These are phyloP conservation scores for Typhlomys cinereus DNA, from an alignment of 2,113 vertebrate species.

Conservation along the genomic window DNA sequence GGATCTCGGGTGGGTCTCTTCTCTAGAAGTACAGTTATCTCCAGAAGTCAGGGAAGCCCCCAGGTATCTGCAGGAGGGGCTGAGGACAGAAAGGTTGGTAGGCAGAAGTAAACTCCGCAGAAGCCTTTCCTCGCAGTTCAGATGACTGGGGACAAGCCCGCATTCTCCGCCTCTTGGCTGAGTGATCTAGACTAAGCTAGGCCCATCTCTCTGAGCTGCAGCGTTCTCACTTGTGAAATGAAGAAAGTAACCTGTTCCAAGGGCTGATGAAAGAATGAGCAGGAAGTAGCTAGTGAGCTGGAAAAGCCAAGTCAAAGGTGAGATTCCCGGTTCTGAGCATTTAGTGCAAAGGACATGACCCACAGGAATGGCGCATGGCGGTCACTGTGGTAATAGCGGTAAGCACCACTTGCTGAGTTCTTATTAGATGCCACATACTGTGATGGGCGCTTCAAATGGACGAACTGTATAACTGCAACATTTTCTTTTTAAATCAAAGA, in stretches of 20 bases:
- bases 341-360: neutral
- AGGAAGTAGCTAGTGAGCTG: neutral
- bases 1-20: neutral
- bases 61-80: neutral
- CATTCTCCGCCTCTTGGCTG: neutral
- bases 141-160: neutral
- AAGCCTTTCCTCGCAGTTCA: fast-evolving
- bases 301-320: neutral
- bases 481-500: neutral
- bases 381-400: neutral
- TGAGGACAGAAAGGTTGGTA: neutral
- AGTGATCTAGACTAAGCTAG: neutral
- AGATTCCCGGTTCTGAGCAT: neutral
- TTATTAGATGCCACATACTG: neutral
- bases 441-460: neutral
- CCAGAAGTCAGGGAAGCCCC: neutral
- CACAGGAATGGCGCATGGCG: fast-evolving
- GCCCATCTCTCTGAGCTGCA: neutral
- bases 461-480: neutral
- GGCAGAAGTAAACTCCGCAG: neutral
- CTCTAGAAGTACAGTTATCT: neutral
- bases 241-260: neutral
- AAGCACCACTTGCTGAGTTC: neutral
- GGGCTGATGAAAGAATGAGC: neutral
- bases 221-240: neutral